phyloP scores from a whole-genome alignment of 2,888 invertebrate species.

The Pherbina coryleti region DNA sequence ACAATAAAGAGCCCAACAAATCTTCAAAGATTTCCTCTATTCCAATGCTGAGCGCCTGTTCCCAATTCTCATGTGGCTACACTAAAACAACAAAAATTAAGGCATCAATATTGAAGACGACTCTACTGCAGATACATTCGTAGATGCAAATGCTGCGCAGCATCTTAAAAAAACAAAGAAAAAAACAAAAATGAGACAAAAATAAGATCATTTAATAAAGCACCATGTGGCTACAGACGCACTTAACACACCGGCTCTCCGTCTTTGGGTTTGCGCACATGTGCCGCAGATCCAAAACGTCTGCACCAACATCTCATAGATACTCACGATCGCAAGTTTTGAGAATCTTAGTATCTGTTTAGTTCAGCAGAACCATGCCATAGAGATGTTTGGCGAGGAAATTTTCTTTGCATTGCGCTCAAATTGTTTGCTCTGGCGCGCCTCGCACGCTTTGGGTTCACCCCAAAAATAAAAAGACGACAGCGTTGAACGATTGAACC shows the following conservation, averaged over 20 bases:
- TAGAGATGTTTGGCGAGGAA: slow-evolving; percentile 20
- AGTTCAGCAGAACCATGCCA: slow-evolving; percentile 11
- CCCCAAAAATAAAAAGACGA: slow-evolving; percentile 46
- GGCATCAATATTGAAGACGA: neutral
- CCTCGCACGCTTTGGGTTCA: slow-evolving; percentile 54
- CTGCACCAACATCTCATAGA: neutral
- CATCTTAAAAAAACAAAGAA: neutral
- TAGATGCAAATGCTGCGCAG: slow-evolving; percentile 38
- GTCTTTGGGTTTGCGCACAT: slow-evolving; percentile 7
- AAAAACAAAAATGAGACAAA: slow-evolving; percentile 18
- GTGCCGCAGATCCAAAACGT: neutral
- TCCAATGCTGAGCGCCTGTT: slow-evolving; percentile 44
- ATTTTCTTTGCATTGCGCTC: slow-evolving; percentile 1
- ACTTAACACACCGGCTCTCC: slow-evolving; percentile 1
- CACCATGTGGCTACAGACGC: slow-evolving; percentile 55
- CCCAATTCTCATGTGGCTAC: slow-evolving; percentile 47
- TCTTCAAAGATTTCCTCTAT: neutral
- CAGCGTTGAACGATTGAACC: slow-evolving; percentile 37
- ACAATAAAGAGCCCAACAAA: slow-evolving; percentile 12
- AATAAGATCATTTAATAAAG: slow-evolving; percentile 6
- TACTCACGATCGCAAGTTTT: slow-evolving; percentile 40
- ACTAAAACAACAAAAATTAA: slow-evolving; percentile 41
- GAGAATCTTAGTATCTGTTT: slow-evolving; percentile 60
- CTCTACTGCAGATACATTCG: neutral
- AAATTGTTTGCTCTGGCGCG: slow-evolving; percentile 8